Evolutionary conservation across 2,888 invertebrate species (phyloP).

Genomic region (Mactromeris polynyma): DNA sequence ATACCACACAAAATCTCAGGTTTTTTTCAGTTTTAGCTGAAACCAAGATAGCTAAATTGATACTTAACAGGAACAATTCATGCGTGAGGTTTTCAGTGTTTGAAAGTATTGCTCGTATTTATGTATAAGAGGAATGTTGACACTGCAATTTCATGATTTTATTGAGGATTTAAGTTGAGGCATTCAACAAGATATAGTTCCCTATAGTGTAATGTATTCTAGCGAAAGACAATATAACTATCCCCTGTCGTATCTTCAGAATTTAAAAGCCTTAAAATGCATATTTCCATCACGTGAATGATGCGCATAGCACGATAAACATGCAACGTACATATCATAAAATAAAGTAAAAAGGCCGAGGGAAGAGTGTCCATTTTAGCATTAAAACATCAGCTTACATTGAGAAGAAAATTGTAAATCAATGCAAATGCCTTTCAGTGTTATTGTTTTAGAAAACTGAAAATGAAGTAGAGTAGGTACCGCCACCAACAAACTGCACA

Average conservation of each 20-base stretch:
- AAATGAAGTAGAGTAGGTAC: no score
- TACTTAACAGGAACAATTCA: slow-evolving; percentile 34
- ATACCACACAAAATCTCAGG: slow-evolving; percentile 69
- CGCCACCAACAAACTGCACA: no score
- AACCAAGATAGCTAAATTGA: slow-evolving; percentile 35
- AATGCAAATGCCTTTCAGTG: no score
- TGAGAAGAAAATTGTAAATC: background rate
- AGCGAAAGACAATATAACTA: slow-evolving; percentile 13
- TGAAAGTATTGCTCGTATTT: slow-evolving; percentile 2
- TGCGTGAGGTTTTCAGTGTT: slow-evolving; percentile 24
- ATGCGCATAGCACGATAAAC: background rate
- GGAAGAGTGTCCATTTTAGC: background rate
- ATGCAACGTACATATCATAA: slow-evolving; percentile 17
- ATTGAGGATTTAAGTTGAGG: background rate
- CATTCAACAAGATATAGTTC: background rate
- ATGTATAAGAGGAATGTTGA: slow-evolving; percentile 16
- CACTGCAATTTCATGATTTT: slow-evolving; percentile 15
- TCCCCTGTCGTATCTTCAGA: slow-evolving; percentile 15
- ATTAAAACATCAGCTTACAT: background rate
- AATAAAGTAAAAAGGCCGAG: background rate
- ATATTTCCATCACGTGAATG: background rate
- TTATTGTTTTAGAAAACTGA: no score
- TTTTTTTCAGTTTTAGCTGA: slow-evolving; percentile 50
- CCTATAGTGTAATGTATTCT: background rate
- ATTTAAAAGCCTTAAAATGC: slow-evolving; percentile 18